phyloP scores from a whole-genome alignment of 2,888 invertebrate species.

The Aquatica leii region DNA sequence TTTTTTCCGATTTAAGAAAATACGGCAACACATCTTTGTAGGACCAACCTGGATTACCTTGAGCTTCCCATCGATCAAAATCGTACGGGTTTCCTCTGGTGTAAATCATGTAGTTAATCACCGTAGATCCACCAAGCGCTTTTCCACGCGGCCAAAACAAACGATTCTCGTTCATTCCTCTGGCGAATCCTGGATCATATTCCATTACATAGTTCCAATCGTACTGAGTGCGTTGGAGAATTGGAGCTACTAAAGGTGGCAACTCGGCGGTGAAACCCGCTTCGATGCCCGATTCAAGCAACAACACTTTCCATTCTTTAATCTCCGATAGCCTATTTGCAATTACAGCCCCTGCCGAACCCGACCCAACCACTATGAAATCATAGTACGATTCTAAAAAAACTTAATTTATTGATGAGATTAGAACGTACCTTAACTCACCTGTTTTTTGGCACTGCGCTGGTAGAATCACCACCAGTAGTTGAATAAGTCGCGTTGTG shows the following conservation, averaged over 20 bases:
- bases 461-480: too few species aligned
- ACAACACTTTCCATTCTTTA: constrained; percentile 52
- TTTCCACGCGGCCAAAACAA: constrained; percentile 68
- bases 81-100: constrained; percentile 75
- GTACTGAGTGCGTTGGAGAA: constrained; percentile 62
- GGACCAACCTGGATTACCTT: constrained; percentile 78
- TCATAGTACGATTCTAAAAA: constrained; percentile 53
- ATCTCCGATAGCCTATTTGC: constrained; percentile 63
- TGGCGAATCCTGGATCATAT: constrained; percentile 19
- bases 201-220: constrained; percentile 67
- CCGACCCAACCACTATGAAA: constrained; percentile 62
- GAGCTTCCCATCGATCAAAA: constrained; percentile 71
- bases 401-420: background rate
- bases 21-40: constrained; percentile 61
- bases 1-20: constrained; percentile 66
- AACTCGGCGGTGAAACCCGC: constrained; percentile 58
- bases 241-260: constrained; percentile 61
- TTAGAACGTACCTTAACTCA: too few species aligned
- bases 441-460: too few species aligned
- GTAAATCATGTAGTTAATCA: constrained; percentile 75
- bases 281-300: constrained; percentile 51
- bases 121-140: constrained; percentile 67
- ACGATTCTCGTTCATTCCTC: constrained; percentile 32
- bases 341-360: constrained; percentile 63
- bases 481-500: too few species aligned